These are phyloP conservation scores for Hylaea fasciaria DNA, from an alignment of 2,888 invertebrate species.

Conservation along the genomic window DNA sequence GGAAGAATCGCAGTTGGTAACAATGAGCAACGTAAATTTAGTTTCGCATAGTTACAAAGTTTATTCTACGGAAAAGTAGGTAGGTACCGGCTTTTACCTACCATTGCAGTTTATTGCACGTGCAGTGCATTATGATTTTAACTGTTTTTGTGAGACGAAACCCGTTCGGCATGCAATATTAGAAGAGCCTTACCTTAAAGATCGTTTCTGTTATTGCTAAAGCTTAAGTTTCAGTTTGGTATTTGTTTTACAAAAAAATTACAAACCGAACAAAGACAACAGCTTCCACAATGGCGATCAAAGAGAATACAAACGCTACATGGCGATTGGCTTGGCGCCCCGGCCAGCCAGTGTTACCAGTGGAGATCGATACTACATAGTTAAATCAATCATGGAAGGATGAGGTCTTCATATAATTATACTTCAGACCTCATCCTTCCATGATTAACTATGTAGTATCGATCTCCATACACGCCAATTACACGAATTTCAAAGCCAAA, in stretches of 20 bases:
- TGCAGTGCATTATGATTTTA: constrained; percentile 41
- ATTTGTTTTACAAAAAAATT: neutral
- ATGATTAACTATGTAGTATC: too few species aligned
- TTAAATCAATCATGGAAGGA: too few species aligned
- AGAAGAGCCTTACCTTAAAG: constrained; percentile 6
- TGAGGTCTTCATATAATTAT: too few species aligned
- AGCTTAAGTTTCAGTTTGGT: neutral
- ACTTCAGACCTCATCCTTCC: too few species aligned
- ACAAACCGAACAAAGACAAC: constrained; percentile 11
- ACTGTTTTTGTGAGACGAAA: constrained; percentile 5
- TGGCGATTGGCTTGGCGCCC: too few species aligned
- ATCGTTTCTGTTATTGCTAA: neutral
- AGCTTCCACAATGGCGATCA: too few species aligned
- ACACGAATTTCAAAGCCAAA: too few species aligned
- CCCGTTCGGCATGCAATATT: neutral
- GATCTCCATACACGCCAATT: too few species aligned
- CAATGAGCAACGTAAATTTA: too few species aligned
- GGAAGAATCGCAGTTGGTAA: neutral
- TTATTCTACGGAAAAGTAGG: constrained; percentile 29
- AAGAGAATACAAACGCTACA: too few species aligned
- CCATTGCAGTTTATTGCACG: constrained; percentile 43
- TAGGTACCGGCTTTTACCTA: constrained; percentile 52
- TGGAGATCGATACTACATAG: too few species aligned
- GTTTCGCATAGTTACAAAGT: neutral
- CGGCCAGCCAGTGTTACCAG: too few species aligned